Percentiles rank a stretch among this genome's conserved stretches.
These are phyloP conservation scores for Aulostomus chinensis DNA, from an alignment of 2,797 vertebrate species.

Conservation along the genomic window DNA sequence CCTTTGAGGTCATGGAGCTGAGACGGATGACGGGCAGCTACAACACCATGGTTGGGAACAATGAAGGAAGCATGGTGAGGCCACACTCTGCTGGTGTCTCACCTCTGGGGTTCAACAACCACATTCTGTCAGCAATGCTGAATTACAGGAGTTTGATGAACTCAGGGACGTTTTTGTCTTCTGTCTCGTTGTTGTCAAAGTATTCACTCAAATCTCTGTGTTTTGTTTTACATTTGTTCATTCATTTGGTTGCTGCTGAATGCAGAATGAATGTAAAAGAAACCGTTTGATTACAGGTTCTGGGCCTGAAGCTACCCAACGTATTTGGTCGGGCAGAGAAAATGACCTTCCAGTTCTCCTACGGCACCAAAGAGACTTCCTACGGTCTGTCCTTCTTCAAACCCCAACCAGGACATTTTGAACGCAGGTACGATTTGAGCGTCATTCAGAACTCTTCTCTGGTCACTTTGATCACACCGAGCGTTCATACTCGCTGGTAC, in stretches of 20 bases:
- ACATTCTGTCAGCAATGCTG: too few species aligned
- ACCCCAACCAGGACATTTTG: slow-evolving; percentile 91
- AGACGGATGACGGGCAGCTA: slow-evolving; percentile 93
- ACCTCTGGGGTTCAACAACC: too few species aligned
- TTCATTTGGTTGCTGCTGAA: too few species aligned
- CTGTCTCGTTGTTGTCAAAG: too few species aligned
- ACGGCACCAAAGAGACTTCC: slow-evolving; percentile 97
- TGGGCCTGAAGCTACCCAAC: slow-evolving; percentile 94
- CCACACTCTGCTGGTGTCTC: too few species aligned
- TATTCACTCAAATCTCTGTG: too few species aligned
- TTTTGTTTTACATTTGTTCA: too few species aligned
- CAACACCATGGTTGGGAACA: slow-evolving; percentile 98
- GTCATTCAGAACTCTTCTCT: too few species aligned
- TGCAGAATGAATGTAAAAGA: background rate
- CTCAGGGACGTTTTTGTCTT: too few species aligned
- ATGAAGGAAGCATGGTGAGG: slow-evolving; percentile 98
- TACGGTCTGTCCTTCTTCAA: slow-evolving; percentile 97
- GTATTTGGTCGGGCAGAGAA: slow-evolving; percentile 94
- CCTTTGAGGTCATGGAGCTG: slow-evolving; percentile 93
- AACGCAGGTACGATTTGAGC: slow-evolving; percentile 93
- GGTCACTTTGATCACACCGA: too few species aligned
- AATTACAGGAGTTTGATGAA: too few species aligned
- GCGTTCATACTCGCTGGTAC: too few species aligned
- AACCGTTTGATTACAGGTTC: slow-evolving; percentile 78
- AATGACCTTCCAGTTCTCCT: slow-evolving; percentile 97